Percentiles rank a stretch among this genome's conserved stretches.
Conservation (phyloP, 2,888 invertebrate genomes). For the Poecilobothrus nobilitatus region DNA sequence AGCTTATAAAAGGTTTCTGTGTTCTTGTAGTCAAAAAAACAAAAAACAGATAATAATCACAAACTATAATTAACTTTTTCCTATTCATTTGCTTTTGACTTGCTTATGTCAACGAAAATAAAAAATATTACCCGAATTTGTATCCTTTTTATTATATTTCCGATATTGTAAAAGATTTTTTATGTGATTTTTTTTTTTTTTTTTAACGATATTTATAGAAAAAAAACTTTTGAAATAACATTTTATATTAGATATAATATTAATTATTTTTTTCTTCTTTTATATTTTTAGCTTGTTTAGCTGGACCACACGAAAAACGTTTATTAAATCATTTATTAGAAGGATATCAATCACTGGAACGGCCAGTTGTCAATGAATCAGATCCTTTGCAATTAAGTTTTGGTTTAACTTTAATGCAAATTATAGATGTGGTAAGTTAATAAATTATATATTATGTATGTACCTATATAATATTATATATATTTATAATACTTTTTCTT, state of each 20-base stretch:
- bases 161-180: too few species aligned
- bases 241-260: not conserved
- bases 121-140: too few species aligned
- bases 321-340: slow-evolving; percentile 82
- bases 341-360: slow-evolving; percentile 88
- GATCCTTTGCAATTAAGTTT: slow-evolving; percentile 91
- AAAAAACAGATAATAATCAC: too few species aligned
- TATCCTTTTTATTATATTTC: too few species aligned
- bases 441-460: slow-evolving; percentile 8
- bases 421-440: slow-evolving; percentile 89
- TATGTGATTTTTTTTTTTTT: too few species aligned
- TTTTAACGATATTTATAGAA: too few species aligned
- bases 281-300: slow-evolving; percentile 59
- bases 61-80: too few species aligned
- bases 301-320: slow-evolving; percentile 86
- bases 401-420: slow-evolving; percentile 93
- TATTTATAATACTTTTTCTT: not conserved
- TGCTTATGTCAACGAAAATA: too few species aligned
- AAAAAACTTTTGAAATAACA: too few species aligned
- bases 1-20: too few species aligned
- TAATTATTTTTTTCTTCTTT: slow-evolving; percentile 14
- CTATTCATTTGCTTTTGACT: too few species aligned
- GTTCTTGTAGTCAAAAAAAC: too few species aligned
- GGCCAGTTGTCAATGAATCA: slow-evolving; percentile 92
- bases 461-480: not conserved